These are phyloP conservation scores for Trematomus bernacchii DNA, from an alignment of 2,797 vertebrate species.

Conservation along the genomic window DNA sequence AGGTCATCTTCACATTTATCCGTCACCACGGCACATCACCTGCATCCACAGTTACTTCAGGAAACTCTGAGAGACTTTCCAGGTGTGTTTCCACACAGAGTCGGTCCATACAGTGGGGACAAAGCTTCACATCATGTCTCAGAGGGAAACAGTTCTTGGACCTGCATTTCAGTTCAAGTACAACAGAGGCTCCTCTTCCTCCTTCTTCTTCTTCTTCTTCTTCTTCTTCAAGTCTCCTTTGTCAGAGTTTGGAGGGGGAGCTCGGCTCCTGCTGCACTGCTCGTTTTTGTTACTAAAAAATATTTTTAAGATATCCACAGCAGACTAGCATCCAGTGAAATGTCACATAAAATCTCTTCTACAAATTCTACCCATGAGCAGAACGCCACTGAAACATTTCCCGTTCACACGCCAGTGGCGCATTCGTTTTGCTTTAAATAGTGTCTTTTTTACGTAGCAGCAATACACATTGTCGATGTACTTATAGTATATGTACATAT, in stretches of 20 bases:
- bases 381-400: slow-evolving; percentile 47
- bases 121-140: slow-evolving; percentile 58
- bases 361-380: slow-evolving; percentile 31
- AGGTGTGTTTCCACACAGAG: slow-evolving; percentile 51
- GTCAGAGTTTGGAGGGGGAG: slow-evolving; percentile 10
- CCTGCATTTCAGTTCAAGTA: slow-evolving; percentile 52
- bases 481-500: slow-evolving; percentile 57
- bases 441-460: slow-evolving; percentile 76
- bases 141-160: slow-evolving; percentile 45
- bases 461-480: slow-evolving; percentile 75
- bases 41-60: slow-evolving; percentile 24
- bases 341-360: slow-evolving; percentile 40
- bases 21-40: slow-evolving; percentile 26
- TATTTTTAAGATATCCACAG: slow-evolving; percentile 62
- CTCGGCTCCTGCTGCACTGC: slow-evolving; percentile 31
- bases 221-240: not conserved
- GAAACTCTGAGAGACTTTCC: not conserved
- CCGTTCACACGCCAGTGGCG: slow-evolving; percentile 65
- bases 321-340: slow-evolving; percentile 76
- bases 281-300: slow-evolving; percentile 37
- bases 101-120: slow-evolving; percentile 65
- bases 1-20: slow-evolving; percentile 62
- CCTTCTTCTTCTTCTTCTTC: not conserved
- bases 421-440: slow-evolving; percentile 74
- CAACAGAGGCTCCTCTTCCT: slow-evolving; percentile 23